Evolutionary conservation across 2,113 vertebrate genomes (phyloP).

Genomic region (Myotis lucifugus): DNA sequence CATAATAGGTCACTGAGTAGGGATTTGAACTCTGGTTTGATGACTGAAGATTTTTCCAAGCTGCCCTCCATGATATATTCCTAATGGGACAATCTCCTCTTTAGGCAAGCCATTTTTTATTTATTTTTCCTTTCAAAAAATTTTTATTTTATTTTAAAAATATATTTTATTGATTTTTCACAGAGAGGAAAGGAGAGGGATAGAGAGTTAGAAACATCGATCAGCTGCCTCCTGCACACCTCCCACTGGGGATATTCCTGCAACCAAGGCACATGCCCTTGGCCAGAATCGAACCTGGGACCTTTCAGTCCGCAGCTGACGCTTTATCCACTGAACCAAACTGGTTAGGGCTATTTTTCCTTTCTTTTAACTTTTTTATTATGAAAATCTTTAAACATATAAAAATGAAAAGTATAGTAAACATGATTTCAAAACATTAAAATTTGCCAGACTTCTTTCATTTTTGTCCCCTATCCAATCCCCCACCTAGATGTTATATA

Average conservation of each 20-base stretch:
- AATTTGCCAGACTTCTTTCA: background rate
- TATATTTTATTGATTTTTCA: too few species aligned
- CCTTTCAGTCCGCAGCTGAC: too few species aligned
- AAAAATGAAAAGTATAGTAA: constrained; percentile 42
- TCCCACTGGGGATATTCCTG: too few species aligned
- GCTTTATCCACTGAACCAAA: too few species aligned
- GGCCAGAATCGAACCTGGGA: too few species aligned
- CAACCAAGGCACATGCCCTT: too few species aligned
- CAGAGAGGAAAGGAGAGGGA: too few species aligned
- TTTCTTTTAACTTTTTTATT: constrained; percentile 41
- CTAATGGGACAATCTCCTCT: background rate
- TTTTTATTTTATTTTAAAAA: too few species aligned
- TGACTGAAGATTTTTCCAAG: constrained; percentile 6
- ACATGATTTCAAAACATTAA: background rate
- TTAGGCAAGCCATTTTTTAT: constrained; percentile 13
- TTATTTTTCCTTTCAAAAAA: constrained; percentile 25
- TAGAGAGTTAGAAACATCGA: too few species aligned
- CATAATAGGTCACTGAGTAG: background rate
- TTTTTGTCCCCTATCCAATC: background rate
- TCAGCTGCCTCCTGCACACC: too few species aligned
- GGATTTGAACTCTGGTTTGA: background rate
- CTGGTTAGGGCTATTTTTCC: too few species aligned
- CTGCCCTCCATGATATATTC: background rate
- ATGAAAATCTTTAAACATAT: constrained; percentile 27
- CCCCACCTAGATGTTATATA: background rate